Conservation (phyloP, 2,888 invertebrate genomes). For the Ochlodes sylvanus region DNA sequence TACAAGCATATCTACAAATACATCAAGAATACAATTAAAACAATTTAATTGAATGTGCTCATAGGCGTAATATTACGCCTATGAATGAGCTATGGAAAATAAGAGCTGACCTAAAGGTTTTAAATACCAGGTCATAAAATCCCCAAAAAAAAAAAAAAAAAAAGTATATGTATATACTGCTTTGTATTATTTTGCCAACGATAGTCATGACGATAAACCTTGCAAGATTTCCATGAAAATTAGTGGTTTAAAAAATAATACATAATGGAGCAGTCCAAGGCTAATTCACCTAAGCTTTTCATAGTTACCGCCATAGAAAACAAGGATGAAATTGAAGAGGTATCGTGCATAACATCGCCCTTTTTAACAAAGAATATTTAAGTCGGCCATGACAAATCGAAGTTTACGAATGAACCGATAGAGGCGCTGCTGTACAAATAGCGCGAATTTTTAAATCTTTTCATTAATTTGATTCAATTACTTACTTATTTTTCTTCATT, state of each 20-base stretch:
- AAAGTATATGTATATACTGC: conserved; percentile 72
- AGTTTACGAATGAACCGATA: conserved; percentile 73
- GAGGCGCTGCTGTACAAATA: conserved; percentile 71
- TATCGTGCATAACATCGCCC: conserved; percentile 84
- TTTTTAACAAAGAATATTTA: conserved; percentile 81
- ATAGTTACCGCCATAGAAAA: conserved; percentile 93
- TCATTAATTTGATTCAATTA: conserved; percentile 46
- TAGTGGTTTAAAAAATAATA: conserved; percentile 78
- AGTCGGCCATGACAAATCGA: conserved; percentile 81
- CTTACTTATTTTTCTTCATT: conserved; percentile 47
- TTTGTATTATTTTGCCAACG: conserved; percentile 85
- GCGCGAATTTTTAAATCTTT: conserved; percentile 71
- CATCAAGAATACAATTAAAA: too few relatives aligned
- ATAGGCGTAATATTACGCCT: too few relatives aligned
- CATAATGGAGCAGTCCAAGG: conserved; percentile 85
- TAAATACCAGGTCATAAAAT: too few relatives aligned
- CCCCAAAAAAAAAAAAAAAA: too few relatives aligned
- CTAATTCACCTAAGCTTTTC: conserved; percentile 90
- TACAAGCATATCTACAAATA: too few relatives aligned
- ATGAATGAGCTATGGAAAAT: too few relatives aligned
- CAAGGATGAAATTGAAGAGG: conserved; percentile 96
- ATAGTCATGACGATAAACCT: conserved; percentile 87
- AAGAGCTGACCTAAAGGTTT: too few relatives aligned
- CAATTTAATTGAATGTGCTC: too few relatives aligned
- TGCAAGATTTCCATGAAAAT: conserved; percentile 84